Evolutionary conservation across 2,888 invertebrate genomes (phyloP), one percentile per base, ranked within the genome.

Genomic region (Subacronicta megacephala): DNA sequence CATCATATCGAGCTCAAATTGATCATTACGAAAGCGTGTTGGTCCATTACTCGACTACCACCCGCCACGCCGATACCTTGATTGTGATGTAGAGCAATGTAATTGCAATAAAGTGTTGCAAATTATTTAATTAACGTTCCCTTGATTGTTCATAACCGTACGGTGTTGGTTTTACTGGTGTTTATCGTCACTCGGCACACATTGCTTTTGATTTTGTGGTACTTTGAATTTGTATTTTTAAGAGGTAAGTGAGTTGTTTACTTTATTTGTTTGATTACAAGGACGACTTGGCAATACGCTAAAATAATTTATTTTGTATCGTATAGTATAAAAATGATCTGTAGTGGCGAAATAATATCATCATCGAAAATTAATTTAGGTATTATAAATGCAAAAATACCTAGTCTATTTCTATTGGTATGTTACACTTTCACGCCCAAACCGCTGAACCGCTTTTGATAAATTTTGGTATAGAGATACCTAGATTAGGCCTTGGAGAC

Each of bases 31-130:
- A 36, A 43, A 67, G 51, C 31, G 60, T 78, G 84, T 82, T 66
- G 46, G 72, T 62, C 75, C 87, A 83, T 86, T 86, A 87, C 83
- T 72, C 80, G 80, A 81, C 84, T 87, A 89, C 92, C 92, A 81
- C 93, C 93, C 90, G 92, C 91, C 82, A 90, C 81, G 90, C 72
- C 82, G 80, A 88, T 88, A 82, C 81, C 82, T 85, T 86, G 82
- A 84, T 85, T 56, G 62, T 83, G 85, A 87, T 85, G 82, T 82
- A 71, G 74, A 77, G 79, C 81, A 81, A 68, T 77, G 80, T 75
- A 81, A 80, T 80, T 36, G 41, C 53, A 83, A 90, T 90, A 90
- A 91, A 90, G 82, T 92, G 87, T 83, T 88, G 87, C 89, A 76
- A 88, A 90, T 91, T 88, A 90, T 90, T 89, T 86, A 82, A 85